Base-by-base conservation (phyloP, 1,140 invertebrate species). In the Zaprionus ornatus region DNA sequence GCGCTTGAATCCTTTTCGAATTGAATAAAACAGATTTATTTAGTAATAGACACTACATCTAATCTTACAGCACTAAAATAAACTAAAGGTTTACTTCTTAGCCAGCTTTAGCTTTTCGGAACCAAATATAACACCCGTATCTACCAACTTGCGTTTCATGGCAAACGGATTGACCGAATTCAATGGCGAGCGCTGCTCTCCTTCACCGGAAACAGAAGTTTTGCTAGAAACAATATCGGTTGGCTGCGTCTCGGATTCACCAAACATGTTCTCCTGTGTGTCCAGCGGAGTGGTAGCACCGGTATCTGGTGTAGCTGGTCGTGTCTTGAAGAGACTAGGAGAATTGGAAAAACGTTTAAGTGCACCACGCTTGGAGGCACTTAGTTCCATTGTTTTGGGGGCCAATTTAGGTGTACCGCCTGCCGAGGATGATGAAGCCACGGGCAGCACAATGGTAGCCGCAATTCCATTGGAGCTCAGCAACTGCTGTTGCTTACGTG, bases 81-180 rank as follows among this genome's bases (percentile, higher is more conserved):
- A 27, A 48, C 27, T 29, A 62, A 42, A 45, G 32, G 23, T 13
- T 76, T 71, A 91, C 52, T 91, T 91, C 56, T 91, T 91, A 2
- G 73, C 83, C 25, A 91, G 61, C 45, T 91, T 91, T 1, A 91
- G 61, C 40, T 91, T 91, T 40, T 90, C 90, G 0, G 90, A 91
- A 2, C 90, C 86, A 42, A 91, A 88, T 57, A 91, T 78, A 4
- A 91, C 83, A 4, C 90, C 90, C 15, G 82, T 86, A 32, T 91
- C 85, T 1, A 76, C 75, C 2, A 91, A 65, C 45, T 92, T 92
- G 10, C 91, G 90, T 59, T 92, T 92, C 73, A 85, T 85, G 1
- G 91, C 91, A 65, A 92, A 92, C 17, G 91, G 91, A 73, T 92
- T 92, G 1, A 91, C 80, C 10, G 86, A 83, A 54, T 91, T 90